Conservation (phyloP, 2,888 invertebrate genomes). For the Pyrochroa serraticornis region DNA sequence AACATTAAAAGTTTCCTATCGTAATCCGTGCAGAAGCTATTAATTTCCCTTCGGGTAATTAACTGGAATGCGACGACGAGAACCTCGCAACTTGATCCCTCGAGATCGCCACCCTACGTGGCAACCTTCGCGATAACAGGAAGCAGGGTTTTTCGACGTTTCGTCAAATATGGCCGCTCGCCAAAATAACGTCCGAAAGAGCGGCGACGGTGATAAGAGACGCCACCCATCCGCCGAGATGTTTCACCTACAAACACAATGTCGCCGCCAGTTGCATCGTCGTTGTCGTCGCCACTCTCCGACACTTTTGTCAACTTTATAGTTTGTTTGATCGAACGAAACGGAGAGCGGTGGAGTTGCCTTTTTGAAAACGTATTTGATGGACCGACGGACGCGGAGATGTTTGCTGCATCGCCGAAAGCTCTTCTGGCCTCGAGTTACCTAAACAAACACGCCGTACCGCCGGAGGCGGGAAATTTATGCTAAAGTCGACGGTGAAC, state of each 20-base stretch:
- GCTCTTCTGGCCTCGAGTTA: constrained; percentile 6
- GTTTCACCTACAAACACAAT: constrained; percentile 26
- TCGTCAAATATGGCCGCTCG: not conserved
- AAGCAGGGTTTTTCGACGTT: not conserved
- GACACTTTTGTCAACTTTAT: constrained; percentile 27
- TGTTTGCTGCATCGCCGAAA: constrained; percentile 9
- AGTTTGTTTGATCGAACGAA: constrained; percentile 33
- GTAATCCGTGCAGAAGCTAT: no score
- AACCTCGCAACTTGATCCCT: not conserved
- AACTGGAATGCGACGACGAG: not conserved
- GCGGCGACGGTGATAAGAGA: constrained; percentile 39
- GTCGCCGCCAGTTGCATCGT: constrained; percentile 9
- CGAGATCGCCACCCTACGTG: not conserved
- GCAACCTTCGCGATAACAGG: not conserved
- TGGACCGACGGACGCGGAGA: constrained; percentile 30
- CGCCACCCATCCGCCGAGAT: constrained; percentile 12
- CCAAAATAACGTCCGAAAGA: not conserved
- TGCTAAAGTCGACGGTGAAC: constrained; percentile 7
- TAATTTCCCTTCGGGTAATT: not conserved
- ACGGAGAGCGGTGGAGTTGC: constrained; percentile 21
- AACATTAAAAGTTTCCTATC: not conserved
- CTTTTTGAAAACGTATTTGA: constrained; percentile 31
- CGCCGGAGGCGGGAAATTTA: constrained; percentile 15
- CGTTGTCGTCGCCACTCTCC: constrained; percentile 13
- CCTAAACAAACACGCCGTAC: constrained; percentile 25